A percentile compares a stretch with the other conserved stretches of the same genome.
Conservation (phyloP, 2,113 vertebrate species). For the Noturus placidus region DNA sequence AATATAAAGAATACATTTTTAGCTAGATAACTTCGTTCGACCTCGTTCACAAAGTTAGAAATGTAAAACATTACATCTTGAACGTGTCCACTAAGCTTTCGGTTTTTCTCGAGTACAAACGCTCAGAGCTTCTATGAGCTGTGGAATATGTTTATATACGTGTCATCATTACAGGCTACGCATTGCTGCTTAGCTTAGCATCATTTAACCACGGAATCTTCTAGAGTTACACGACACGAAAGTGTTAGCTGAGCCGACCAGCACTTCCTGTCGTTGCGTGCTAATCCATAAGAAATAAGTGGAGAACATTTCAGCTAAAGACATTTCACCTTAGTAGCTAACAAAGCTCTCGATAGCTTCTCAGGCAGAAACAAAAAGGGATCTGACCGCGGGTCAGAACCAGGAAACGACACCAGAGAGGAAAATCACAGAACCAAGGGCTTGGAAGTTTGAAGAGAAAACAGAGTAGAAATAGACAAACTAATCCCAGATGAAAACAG, state of each 20-base stretch:
- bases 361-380: background rate
- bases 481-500: background rate
- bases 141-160: no score
- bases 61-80: background rate
- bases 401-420: background rate
- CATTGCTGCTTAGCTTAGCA: background rate
- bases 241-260: background rate
- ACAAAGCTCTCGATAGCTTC: background rate
- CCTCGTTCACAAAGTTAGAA: background rate
- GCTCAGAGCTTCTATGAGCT: background rate
- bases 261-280: background rate
- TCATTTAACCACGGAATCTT: background rate
- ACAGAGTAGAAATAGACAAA: background rate
- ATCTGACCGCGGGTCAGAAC: background rate
- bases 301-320: background rate
- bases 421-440: background rate
- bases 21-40: background rate
- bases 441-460: background rate
- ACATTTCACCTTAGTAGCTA: background rate
- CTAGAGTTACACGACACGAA: background rate
- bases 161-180: background rate
- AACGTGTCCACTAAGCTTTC: background rate
- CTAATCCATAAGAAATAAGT: background rate
- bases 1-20: background rate
- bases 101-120: background rate